Conservation (phyloP, 2,888 invertebrate genomes). For the Tridacna gigas region DNA sequence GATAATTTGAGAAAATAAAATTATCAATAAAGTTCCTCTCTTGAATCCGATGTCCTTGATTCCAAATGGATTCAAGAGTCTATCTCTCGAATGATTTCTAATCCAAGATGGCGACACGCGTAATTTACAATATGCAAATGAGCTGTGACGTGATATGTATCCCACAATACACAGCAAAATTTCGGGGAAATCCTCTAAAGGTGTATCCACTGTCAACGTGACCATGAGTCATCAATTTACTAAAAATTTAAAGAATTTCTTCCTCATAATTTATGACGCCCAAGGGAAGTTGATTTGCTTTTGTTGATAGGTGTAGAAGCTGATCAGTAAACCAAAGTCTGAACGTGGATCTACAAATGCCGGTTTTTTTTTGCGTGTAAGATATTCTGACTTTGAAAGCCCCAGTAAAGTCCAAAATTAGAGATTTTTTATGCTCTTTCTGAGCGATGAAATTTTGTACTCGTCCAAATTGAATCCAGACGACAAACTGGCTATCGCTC, state of each 20-base stretch:
- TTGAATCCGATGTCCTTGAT: conserved; percentile 76
- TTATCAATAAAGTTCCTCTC: conserved; percentile 64
- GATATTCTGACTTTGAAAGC: no score
- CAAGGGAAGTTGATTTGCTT: no score
- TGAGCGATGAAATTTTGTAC: no score
- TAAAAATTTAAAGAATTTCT: background rate
- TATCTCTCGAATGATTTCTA: conserved; percentile 61
- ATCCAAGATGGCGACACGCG: conserved; percentile 81
- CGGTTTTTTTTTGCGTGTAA: no score
- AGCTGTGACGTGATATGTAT: conserved; percentile 76
- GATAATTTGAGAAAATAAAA: conserved; percentile 73
- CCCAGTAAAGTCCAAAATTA: no score
- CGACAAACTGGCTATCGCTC: no score
- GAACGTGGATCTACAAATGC: no score
- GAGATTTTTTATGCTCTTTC: no score
- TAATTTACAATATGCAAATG: conserved; percentile 79
- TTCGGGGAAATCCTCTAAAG: conserved; percentile 5
- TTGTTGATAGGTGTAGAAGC: no score
- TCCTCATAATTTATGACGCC: no score
- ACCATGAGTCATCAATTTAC: conserved; percentile 3
- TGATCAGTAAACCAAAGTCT: no score
- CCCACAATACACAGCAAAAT: conserved; percentile 71
- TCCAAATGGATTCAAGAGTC: conserved; percentile 70
- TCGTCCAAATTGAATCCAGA: no score
- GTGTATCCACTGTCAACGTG: conserved; percentile 6